These are phyloP conservation scores for Botrylloides violaceus DNA, from an alignment of 23 tunicate genomes.

Conservation along the genomic window DNA sequence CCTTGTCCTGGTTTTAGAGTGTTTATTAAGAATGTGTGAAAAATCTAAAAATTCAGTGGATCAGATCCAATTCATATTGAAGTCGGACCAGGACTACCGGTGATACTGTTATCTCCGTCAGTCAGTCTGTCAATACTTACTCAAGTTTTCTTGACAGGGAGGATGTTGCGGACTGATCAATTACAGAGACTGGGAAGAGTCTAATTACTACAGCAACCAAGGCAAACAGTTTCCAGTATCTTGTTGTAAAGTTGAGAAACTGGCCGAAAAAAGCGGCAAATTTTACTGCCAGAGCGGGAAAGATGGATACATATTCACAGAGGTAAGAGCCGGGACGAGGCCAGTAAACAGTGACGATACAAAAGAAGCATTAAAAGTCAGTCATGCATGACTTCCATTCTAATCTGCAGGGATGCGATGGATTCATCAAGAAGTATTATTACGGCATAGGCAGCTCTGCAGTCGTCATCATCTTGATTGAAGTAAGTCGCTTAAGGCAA, in stretches of 20 bases:
- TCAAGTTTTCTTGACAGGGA: conserved; percentile 36
- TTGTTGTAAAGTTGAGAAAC: conserved; percentile 29
- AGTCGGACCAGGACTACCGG: too few relatives aligned
- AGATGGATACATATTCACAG: conserved; percentile 7
- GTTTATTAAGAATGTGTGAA: too few relatives aligned
- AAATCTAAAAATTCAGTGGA: too few relatives aligned
- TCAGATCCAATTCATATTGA: too few relatives aligned
- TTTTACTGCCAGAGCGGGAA: conserved; percentile 27
- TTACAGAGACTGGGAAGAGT: conserved; percentile 55
- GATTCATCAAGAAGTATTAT: conserved; percentile 36
- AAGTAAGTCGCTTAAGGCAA: conserved; percentile 44
- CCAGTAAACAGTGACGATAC: too few relatives aligned
- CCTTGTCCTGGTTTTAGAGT: too few relatives aligned
- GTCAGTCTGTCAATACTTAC: too few relatives aligned
- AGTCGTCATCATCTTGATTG: conserved; percentile 34
- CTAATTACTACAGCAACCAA: conserved; percentile 31
- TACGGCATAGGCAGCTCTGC: conserved; percentile 53
- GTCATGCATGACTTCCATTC: too few relatives aligned
- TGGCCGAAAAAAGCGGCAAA: not conserved
- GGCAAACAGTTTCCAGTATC: conserved; percentile 42
- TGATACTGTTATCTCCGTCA: too few relatives aligned
- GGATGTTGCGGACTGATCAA: conserved; percentile 52
- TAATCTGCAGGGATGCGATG: conserved; percentile 58
- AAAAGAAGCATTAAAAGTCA: too few relatives aligned
- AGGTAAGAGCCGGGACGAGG: too few relatives aligned